phyloP scores from a whole-genome alignment of 2,797 vertebrate genomes.

The Urosaurus nigricauda region DNA sequence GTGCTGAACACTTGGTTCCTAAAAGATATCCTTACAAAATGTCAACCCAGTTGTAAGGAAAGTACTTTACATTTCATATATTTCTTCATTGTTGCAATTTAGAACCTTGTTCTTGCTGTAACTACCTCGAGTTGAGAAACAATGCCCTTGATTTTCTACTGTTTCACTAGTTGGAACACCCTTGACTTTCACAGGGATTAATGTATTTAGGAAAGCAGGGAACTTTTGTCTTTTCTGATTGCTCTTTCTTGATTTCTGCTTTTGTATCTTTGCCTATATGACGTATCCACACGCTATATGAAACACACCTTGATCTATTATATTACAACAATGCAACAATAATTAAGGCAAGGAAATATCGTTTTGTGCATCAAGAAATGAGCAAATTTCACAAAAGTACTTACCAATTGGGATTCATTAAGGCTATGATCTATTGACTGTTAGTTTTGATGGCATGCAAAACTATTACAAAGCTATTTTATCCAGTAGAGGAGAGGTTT shows the following conservation, averaged over 20 bases:
- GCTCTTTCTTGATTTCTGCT: constrained; percentile 20
- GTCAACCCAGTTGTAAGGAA: constrained; percentile 5
- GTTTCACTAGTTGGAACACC: neutral
- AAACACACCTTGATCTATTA: neutral
- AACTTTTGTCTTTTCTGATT: constrained; percentile 2
- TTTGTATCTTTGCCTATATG: constrained; percentile 10
- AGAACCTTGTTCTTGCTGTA: constrained; percentile 26
- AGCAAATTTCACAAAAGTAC: neutral
- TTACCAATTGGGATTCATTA: neutral
- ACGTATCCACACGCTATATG: neutral
- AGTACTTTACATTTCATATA: neutral
- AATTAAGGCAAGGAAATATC: neutral
- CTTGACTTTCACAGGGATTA: constrained; percentile 19
- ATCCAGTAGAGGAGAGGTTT: neutral
- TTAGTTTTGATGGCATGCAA: neutral
- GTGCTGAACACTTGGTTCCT: neutral
- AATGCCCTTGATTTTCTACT: constrained; percentile 23
- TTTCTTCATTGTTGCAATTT: constrained; percentile 22
- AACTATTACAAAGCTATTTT: neutral
- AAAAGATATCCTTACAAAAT: constrained; percentile 14
- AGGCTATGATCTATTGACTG: neutral
- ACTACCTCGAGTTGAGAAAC: constrained; percentile 14
- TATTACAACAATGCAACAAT: neutral
- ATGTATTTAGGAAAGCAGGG: neutral
- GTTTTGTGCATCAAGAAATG: neutral